Evolutionary conservation across 2,888 invertebrate species (phyloP).

Genomic region (Phorcus lineatus): DNA sequence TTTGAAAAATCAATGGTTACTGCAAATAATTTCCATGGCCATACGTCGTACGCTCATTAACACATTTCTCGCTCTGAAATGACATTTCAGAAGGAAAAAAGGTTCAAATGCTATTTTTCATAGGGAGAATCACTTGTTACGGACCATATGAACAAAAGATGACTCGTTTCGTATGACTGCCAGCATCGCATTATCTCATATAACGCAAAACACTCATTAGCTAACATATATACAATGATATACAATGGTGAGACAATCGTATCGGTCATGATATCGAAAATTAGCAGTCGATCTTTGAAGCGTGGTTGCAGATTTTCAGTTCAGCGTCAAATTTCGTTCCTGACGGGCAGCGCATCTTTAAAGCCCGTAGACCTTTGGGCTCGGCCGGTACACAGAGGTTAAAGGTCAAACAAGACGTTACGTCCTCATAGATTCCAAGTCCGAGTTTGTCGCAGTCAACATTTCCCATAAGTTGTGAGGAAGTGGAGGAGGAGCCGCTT

Average conservation of each 20-base stretch:
- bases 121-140: too few relatives aligned
- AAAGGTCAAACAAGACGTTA: constrained; percentile 44
- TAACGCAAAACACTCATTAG: not conserved
- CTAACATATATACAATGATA: not conserved
- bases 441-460: constrained; percentile 44
- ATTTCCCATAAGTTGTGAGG: not conserved
- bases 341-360: constrained; percentile 44
- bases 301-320: constrained; percentile 49
- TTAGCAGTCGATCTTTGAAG: constrained; percentile 39
- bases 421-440: constrained; percentile 47
- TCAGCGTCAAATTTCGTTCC: constrained; percentile 44
- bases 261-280: not conserved
- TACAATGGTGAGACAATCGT: not conserved
- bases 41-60: too few relatives aligned
- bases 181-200: not conserved
- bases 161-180: not conserved
- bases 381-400: constrained; percentile 45
- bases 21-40: too few relatives aligned
- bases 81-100: too few relatives aligned
- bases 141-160: too few relatives aligned
- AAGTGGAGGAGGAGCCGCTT: not conserved
- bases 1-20: too few relatives aligned
- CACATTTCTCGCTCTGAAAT: too few relatives aligned
- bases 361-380: constrained; percentile 31
- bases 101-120: too few relatives aligned